Evolutionary conservation across 2,888 invertebrate genomes (phyloP), one percentile per base, ranked within the genome.

Genomic region (Tachystola acroxantha): DNA sequence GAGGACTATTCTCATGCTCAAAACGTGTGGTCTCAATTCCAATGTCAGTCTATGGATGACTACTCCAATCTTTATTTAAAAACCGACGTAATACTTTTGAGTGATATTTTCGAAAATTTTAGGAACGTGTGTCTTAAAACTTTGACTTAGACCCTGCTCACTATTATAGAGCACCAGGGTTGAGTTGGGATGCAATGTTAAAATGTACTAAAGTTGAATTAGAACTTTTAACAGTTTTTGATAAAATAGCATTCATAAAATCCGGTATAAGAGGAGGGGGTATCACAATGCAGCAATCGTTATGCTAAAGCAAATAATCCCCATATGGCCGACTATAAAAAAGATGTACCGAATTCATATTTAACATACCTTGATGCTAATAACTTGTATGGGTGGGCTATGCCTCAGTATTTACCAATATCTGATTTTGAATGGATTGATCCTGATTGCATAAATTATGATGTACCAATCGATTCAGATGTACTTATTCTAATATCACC

Each of bases 101-200:
- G 48, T 12, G 64, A 70, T 36, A 39, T 64, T 10, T 64, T 67
- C 42, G 63, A 69, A 57, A 63, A 63, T 36, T 64, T 64, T 38
- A 41, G 66, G 32, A 32, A 44, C 10, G n/a, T 57, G 2, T 61
- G 61, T 42, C 27, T 57, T 5, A 27, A 31, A n/a, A 47, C 50
- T 64, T 61, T 39, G 29, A 39, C 31, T 33, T 52, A 38, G 48
- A 50, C 34, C 50, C 53, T 50, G 48, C n/a, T n/a, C n/a, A n/a
- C n/a, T n/a, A n/a, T n/a, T n/a, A n/a, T n/a, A n/a, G n/a, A n/a
- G n/a, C n/a, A n/a, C 54, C 53, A 1, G 49, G 51, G 0, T 40
- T 55, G 30, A 51, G 49, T 36, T 55, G 53, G 53, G 50, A 57
- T 44, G 53, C 50, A 7, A 51, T 55, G 47, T 12, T 55, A 27